Conservation (phyloP, 2,797 vertebrate genomes). For the Micropoecilia bifurca region DNA sequence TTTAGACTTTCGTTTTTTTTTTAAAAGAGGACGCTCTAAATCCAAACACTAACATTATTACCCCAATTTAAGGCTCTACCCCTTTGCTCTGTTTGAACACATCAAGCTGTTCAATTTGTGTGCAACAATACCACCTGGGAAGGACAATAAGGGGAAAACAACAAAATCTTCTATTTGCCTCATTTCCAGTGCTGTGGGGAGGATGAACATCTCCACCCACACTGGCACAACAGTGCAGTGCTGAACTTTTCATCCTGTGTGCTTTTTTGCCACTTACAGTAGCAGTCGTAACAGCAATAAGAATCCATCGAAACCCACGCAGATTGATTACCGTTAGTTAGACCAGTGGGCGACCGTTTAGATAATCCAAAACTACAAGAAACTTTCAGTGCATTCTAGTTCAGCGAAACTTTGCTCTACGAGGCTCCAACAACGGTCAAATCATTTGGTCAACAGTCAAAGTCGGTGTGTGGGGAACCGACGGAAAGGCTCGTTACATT, state of each 20-base stretch:
- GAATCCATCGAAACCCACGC: constrained; percentile 5
- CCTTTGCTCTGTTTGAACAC: background rate
- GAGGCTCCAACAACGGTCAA: background rate
- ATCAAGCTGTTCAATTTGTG: background rate
- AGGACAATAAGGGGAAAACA: background rate
- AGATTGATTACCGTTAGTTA: constrained; percentile 11
- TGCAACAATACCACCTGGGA: background rate
- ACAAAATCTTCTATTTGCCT: background rate
- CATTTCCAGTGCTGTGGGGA: background rate
- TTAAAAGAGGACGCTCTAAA: background rate
- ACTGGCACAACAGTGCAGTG: background rate
- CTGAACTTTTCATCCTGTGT: constrained; percentile 38
- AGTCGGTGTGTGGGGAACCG: background rate
- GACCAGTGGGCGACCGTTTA: background rate
- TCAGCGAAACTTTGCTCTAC: background rate
- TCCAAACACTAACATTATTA: background rate
- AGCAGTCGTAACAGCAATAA: background rate
- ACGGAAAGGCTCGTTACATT: constrained; percentile 17
- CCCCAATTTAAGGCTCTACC: background rate
- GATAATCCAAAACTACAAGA: background rate
- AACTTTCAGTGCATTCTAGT: constrained; percentile 8
- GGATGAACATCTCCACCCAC: background rate
- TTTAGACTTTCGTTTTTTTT: background rate
- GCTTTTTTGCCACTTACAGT: constrained; percentile 29
- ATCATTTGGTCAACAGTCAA: background rate